Percentiles rank a stretch among this genome's conserved stretches.
Conservation (phyloP, 2,113 vertebrate genomes). For the Protobothrops mucrosquamatus region DNA sequence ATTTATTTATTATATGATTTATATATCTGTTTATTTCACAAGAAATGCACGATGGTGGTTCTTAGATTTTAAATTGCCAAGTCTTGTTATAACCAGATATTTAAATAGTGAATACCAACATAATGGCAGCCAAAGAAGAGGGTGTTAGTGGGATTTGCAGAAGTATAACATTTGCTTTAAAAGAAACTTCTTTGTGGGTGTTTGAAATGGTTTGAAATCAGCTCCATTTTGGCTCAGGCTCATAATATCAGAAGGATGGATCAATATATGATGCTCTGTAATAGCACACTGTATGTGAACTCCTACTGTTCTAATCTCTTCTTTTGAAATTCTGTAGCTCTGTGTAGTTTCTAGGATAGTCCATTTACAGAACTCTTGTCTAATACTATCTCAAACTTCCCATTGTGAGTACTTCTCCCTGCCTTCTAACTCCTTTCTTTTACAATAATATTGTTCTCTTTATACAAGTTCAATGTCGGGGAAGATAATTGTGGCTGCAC, state of each 20-base stretch:
- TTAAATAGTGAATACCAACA: not conserved
- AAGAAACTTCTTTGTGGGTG: not conserved
- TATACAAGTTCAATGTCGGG: not conserved
- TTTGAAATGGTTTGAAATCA: not conserved
- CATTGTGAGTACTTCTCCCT: not conserved
- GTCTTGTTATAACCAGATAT: not conserved
- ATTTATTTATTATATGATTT: not conserved
- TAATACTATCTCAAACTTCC: not conserved
- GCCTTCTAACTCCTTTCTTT: not conserved
- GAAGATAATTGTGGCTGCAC: not conserved
- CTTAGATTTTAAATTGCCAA: not conserved
- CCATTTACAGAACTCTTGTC: not conserved
- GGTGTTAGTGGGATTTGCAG: not conserved
- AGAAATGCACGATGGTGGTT: not conserved
- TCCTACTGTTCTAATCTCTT: not conserved
- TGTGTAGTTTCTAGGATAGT: not conserved
- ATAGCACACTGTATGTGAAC: not conserved
- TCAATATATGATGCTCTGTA: not conserved
- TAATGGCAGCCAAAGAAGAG: not conserved
- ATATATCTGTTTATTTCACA: not conserved
- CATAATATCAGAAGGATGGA: not conserved
- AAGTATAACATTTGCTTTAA: not conserved
- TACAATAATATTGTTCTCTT: not conserved
- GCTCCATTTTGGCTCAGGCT: not conserved
- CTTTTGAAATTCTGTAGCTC: not conserved